Evolutionary conservation across 2,797 vertebrate species (phyloP).

Genomic region (Poecilia wingei): DNA sequence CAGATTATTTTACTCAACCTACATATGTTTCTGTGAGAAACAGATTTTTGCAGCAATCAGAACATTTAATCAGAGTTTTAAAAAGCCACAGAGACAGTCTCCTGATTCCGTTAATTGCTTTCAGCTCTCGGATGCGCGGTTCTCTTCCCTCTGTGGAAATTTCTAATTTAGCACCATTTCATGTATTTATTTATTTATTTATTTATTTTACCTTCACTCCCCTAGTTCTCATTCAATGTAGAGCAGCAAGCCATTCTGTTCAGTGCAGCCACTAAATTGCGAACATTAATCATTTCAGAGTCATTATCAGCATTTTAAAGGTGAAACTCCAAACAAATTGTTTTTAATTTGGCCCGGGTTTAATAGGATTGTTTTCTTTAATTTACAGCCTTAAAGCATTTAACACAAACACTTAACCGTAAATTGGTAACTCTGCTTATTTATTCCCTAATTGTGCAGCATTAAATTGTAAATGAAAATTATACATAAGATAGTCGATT

Average conservation of each 20-base stretch:
- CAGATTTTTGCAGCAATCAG: conserved; percentile 57
- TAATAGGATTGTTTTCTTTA: conserved; percentile 71
- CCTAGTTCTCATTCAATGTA: conserved; percentile 47
- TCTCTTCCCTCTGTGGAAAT: conserved; percentile 62
- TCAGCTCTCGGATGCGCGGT: conserved; percentile 56
- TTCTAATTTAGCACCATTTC: conserved; percentile 68
- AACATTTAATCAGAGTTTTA: conserved; percentile 70
- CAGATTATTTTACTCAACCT: conserved; percentile 50
- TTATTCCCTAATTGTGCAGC: conserved; percentile 30
- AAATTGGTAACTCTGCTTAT: conserved; percentile 59
- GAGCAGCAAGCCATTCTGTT: conserved; percentile 60
- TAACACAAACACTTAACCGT: conserved; percentile 69
- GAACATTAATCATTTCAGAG: conserved; percentile 78
- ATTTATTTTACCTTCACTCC: conserved; percentile 8
- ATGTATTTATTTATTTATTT: conserved; percentile 25
- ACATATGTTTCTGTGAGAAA: conserved; percentile 40
- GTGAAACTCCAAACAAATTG: conserved; percentile 76
- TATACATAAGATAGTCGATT: neutral
- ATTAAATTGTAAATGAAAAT: conserved; percentile 50
- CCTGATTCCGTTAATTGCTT: conserved; percentile 74
- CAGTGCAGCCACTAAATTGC: conserved; percentile 65
- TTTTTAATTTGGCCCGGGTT: conserved; percentile 64
- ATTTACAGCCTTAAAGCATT: conserved; percentile 61
- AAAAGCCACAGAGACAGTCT: conserved; percentile 51
- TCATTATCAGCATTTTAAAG: conserved; percentile 74